Evolutionary conservation across 2,113 vertebrate genomes (phyloP).

Genomic region (Cranoglanis bouderius): DNA sequence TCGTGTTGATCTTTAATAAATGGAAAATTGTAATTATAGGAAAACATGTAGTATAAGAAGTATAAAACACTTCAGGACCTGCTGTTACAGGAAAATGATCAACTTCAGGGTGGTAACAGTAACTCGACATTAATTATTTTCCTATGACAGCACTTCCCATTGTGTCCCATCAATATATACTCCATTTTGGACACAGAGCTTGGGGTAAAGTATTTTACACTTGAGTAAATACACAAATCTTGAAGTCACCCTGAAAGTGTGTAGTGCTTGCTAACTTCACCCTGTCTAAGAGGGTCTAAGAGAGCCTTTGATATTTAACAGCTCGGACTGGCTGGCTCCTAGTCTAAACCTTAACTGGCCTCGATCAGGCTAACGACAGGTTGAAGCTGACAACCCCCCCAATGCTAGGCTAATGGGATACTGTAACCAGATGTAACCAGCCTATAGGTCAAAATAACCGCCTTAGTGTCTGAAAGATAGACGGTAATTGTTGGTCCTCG

Average conservation of each 20-base stretch:
- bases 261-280: conserved; percentile 8
- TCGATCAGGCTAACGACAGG: conserved; percentile 36
- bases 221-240: neutral
- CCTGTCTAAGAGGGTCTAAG: conserved; percentile 19
- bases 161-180: neutral
- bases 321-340: conserved; percentile 44
- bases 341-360: conserved; percentile 42
- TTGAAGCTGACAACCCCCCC: conserved; percentile 21
- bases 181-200: neutral
- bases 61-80: neutral
- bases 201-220: neutral
- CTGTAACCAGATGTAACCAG: conserved; percentile 20
- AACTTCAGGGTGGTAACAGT: neutral
- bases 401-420: conserved; percentile 40
- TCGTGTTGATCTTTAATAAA: neutral
- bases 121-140: neutral
- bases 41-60: neutral
- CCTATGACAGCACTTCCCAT: neutral
- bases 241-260: conserved; percentile 3
- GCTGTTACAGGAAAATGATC: neutral
- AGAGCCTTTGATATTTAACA: conserved; percentile 51
- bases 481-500: conserved; percentile 20
- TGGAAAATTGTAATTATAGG: neutral
- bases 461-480: conserved; percentile 24
- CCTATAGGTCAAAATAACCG: conserved; percentile 30